Conservation (phyloP, 2,797 vertebrate genomes). For the Moxostoma hubbsi region DNA sequence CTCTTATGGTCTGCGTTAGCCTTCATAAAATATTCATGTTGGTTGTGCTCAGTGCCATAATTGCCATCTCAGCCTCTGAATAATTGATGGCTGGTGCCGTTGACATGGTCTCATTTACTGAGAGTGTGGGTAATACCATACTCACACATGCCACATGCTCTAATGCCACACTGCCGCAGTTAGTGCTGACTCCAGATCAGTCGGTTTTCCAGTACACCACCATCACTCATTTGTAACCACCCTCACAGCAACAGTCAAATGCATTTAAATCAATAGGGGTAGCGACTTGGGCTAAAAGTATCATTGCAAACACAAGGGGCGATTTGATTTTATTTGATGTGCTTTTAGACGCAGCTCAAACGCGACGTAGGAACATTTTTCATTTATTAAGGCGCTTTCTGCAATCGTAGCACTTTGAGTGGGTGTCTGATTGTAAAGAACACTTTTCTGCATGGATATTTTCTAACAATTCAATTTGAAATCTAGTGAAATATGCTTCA, state of each 20-base stretch:
- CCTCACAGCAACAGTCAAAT: conserved; percentile 46
- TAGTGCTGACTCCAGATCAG: conserved; percentile 72
- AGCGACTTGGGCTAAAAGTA: conserved; percentile 8
- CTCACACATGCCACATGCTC: conserved; percentile 87
- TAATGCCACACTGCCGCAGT: conserved; percentile 88
- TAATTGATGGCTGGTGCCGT: conserved; percentile 97
- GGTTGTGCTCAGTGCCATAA: conserved; percentile 99
- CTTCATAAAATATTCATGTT: conserved; percentile 99
- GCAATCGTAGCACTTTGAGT: neutral
- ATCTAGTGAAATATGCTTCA: neutral
- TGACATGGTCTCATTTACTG: conserved; percentile 92
- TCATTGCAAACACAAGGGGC: conserved; percentile 8
- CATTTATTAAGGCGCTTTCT: conserved; percentile 13
- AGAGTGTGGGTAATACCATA: conserved; percentile 87
- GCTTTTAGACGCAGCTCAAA: conserved; percentile 32
- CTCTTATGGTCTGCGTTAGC: conserved; percentile 99
- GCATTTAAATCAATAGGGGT: conserved; percentile 39
- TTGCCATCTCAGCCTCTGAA: conserved; percentile 99
- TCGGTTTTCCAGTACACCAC: conserved; percentile 49
- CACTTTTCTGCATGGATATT: conserved; percentile 16
- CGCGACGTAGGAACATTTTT: conserved; percentile 2
- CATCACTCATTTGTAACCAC: conserved; percentile 57
- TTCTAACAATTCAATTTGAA: too few species aligned
- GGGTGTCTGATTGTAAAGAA: conserved; percentile 34
- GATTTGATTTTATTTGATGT: conserved; percentile 22